Base-by-base conservation (phyloP, 2,888 invertebrate genomes). In the Cephus pygmeus region DNA sequence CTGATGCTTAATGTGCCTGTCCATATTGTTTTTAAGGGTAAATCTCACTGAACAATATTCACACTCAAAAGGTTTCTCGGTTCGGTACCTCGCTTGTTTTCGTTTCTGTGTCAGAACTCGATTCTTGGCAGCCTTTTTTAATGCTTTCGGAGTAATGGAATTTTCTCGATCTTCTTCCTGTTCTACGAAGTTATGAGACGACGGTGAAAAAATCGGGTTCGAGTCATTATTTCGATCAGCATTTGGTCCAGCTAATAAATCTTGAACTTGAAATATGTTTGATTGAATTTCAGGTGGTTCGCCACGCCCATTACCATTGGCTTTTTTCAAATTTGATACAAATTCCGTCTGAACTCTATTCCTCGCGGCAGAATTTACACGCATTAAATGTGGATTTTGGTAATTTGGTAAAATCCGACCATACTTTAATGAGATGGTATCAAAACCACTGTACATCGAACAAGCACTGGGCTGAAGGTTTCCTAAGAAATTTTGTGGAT, bases 21-120 rank as follows among this genome's bases (percentile, higher is more conserved):
- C 98, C 97, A 98, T 98, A 87, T 98, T 98, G 12, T 97, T 97
- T n/a, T 97, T 93, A 15, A 98, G 92, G 0, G 98, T 98, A 87
- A 98, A 98, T 77, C 97, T 93, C 0, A 97, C 97, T 0, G 97
- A 96, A 91, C 98, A 98, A 88, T 97, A 96, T 79, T 96, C 96
- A 90, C 98, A 98, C 0, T 96, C 95, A 91, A 97, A 98, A 0
- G 98, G 98, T 35, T 98, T 93, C 90, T 98, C 98, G 33, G 98
- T 98, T 80, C 98, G 93, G 89, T 98, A 98, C 69, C 98, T 94
- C 75, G 97, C 92, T 91, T 98, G 98, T 87, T 98, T 98, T 88
- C 97, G 97, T 87, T 98, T 98, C 1, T 97, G 97, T 95, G 97
- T 97, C 3, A 97, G 92, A 0, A 97, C 95, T 0, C 97, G 97